Percentiles rank a stretch among this genome's conserved stretches.
Conservation (phyloP, 2,113 vertebrate genomes). For the Corythornis cristatus region DNA sequence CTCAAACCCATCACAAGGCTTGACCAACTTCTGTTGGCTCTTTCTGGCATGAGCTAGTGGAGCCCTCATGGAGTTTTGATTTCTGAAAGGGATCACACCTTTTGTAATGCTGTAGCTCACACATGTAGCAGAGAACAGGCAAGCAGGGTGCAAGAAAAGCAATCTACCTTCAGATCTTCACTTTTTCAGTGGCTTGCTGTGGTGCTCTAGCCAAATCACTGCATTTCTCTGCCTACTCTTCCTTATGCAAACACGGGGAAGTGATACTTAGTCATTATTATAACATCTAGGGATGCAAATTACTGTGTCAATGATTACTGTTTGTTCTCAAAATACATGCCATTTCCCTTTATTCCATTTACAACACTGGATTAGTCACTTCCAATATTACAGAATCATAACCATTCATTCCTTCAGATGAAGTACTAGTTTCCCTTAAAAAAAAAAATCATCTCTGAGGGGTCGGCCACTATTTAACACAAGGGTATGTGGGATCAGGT, state of each 20-base stretch:
- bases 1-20: neutral
- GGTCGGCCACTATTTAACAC: neutral
- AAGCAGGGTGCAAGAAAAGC: neutral
- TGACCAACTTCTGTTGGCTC: neutral
- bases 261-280: conserved; percentile 68
- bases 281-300: conserved; percentile 69
- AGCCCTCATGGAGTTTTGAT: neutral
- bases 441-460: neutral
- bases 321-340: conserved; percentile 69
- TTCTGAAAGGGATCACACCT: neutral
- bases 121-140: neutral
- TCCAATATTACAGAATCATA: conserved; percentile 57
- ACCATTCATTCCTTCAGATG: conserved; percentile 48
- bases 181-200: neutral
- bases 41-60: neutral
- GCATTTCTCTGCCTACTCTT: conserved; percentile 50
- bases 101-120: neutral
- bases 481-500: neutral
- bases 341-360: conserved; percentile 62
- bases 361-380: conserved; percentile 66
- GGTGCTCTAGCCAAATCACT: neutral
- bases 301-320: conserved; percentile 68
- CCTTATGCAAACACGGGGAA: conserved; percentile 63
- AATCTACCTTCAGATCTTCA: neutral
- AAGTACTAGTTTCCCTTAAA: conserved; percentile 18